Base-by-base conservation (phyloP, 2,888 invertebrate species). In the Athetis lepigone region DNA sequence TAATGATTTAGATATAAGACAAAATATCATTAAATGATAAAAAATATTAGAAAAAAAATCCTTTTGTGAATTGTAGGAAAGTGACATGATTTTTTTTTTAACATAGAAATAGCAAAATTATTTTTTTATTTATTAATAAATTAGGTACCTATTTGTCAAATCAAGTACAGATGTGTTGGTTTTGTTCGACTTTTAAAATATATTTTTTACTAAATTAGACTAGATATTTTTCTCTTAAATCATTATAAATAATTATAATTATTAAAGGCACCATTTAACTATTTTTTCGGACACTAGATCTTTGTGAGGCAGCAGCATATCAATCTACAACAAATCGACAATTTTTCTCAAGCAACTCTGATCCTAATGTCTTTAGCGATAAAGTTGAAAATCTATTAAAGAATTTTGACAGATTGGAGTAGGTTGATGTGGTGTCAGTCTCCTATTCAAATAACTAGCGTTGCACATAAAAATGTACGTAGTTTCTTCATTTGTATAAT, bases 1-100 rank as follows among this genome's bases (percentile, higher is more conserved):
- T 70, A 70, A 58, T 52, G 47, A 27, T 37, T 42, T 73, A 70
- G 52, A 7, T 52, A 2, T 72, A 58, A 73, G 68, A 42, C 8
- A 49, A 66, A 54, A 67, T 74, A 73, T 73, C 70, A 70, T 74
- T 74, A 66, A 70, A 73, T 70, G 74, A 74, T 73, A 54, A 67
- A 70, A 73, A 66, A 66, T 39, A 16, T 40, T 47, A n/a, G 39
- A 29, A 8, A 19, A 25, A 37, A 25, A 8, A 16, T 6, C 7
- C 25, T 39, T 39, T 25, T 33, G 33, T 8, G 3, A 33, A 2
- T 4, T 16, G 11, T n/a, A 4, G 16, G 6, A 8, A 40, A 39
- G 19, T 52, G 9, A 33, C n/a, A n/a, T n/a, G n/a, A n/a, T n/a
- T n/a, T n/a, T n/a, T n/a, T n/a, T n/a, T n/a, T n/a, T n/a, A n/a